Percentiles rank a stretch among this genome's conserved stretches.
Conservation (phyloP, 2,113 vertebrate species). For the Corythaixoides concolor region DNA sequence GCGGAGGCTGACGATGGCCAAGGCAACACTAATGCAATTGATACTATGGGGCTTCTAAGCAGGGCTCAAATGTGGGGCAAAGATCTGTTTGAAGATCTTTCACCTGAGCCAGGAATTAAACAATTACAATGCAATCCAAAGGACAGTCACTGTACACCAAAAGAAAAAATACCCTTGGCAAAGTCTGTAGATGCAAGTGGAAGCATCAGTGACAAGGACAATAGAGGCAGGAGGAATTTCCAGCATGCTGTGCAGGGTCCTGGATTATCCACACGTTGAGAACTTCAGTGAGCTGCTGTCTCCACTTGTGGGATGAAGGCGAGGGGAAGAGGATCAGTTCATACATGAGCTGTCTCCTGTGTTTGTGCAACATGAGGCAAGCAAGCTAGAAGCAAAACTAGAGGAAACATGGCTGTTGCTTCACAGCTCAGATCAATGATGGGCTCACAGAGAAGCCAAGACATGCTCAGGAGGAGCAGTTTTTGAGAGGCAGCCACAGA, state of each 20-base stretch:
- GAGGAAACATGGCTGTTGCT: not conserved
- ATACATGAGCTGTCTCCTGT: not conserved
- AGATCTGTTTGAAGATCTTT: not conserved
- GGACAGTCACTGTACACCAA: not conserved
- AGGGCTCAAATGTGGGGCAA: not conserved
- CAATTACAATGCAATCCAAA: not conserved
- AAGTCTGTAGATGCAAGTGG: not conserved
- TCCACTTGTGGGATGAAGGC: not conserved
- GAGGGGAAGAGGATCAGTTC: not conserved
- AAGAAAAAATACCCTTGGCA: not conserved
- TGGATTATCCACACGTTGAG: fast-evolving
- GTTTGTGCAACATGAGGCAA: not conserved
- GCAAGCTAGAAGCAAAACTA: not conserved
- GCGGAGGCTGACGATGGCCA: not conserved
- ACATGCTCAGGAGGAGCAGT: not conserved
- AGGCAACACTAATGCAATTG: not conserved
- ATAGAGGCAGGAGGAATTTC: not conserved
- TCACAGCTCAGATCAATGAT: not conserved
- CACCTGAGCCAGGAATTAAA: not conserved
- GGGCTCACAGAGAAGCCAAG: not conserved
- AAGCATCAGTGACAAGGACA: not conserved
- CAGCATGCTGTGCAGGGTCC: not conserved
- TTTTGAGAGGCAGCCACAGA: not conserved
- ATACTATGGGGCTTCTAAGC: not conserved
- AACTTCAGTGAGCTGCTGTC: not conserved